Evolutionary conservation across 2,797 vertebrate genomes (phyloP), one percentile per base, ranked within the genome.

Genomic region (Oreochromis grahami): DNA sequence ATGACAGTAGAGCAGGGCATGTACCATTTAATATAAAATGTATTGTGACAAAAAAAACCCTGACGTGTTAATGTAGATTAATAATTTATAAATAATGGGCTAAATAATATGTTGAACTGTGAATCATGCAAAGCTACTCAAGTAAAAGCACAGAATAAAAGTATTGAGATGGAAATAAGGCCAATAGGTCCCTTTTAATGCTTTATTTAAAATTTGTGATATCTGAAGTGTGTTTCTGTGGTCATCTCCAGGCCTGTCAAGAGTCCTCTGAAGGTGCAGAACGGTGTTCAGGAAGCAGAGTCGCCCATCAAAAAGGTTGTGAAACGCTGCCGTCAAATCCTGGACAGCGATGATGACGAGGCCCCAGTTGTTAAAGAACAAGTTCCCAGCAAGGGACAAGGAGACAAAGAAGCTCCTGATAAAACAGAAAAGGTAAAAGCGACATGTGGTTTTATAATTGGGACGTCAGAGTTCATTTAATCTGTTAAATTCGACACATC

Each of bases 331-430:
- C 94, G 95, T 14, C 94, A 93, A 72, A 93, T 97, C 88, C 3
- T 96, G 82, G 96, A 97, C 90, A 97, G 97, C 21, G 96, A 97
- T 2, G 96, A 96, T 0, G 96, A 97, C 1, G 96, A 96, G 5
- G 82, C 70, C 1, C 86, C 91, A 0, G 45, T 14, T 0, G 83
- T 86, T 6, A 93, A 96, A 53, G 94, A 94, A 26, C 89, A 88
- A 12, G 70, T 50, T 1, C 8, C 74, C 4, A 24, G 85, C 26
- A 84, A 85, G 38, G 86, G 15, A 10, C 84, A 82, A 34, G 87
- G 15, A 53, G 88, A 87, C 21, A 84, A 86, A 72, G 77, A 76
- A 1, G 78, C 68, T 26, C 19, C n/a, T 5, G 60, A 21, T 4
- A 81, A 87, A 91, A 84, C 53, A n/a, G 87, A 86, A 83, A 91